Percentiles rank a stretch among this genome's conserved stretches.
Evolutionary conservation across 1,140 invertebrate genomes (phyloP).

Genomic region (silkworm (Bombyx mori)): DNA sequence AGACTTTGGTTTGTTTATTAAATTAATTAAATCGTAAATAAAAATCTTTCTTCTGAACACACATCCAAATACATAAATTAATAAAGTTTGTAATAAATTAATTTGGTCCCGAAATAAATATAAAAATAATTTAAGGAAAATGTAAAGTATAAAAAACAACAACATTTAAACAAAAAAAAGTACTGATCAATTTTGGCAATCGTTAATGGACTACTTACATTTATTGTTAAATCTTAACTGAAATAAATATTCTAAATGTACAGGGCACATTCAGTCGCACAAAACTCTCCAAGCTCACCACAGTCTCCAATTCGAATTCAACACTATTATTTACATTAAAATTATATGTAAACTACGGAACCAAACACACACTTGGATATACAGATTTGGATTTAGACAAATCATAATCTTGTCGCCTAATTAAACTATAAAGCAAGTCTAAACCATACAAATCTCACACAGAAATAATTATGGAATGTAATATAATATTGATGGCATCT

Average conservation of each 20-base stretch:
- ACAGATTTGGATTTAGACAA: conserved; percentile 44
- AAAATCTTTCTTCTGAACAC: conserved; percentile 57
- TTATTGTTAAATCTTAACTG: conserved; percentile 53
- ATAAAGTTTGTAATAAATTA: conserved; percentile 63
- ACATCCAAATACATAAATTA: conserved; percentile 64
- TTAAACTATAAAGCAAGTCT: conserved; percentile 36
- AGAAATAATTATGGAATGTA: conserved; percentile 61
- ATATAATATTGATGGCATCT: conserved; percentile 19
- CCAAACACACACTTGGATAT: conserved; percentile 45
- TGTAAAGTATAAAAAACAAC: conserved; percentile 52
- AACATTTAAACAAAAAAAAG: conserved; percentile 55
- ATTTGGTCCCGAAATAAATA: conserved; percentile 70
- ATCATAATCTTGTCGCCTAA: conserved; percentile 46
- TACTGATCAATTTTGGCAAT: conserved; percentile 68
- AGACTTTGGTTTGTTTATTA: conserved; percentile 70
- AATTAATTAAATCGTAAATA: conserved; percentile 50
- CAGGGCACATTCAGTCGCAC: conserved; percentile 38
- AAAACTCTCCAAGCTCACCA: conserved; percentile 28
- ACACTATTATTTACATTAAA: conserved; percentile 52
- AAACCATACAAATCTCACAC: conserved; percentile 33
- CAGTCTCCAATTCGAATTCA: conserved; percentile 28
- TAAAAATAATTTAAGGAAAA: conserved; percentile 59
- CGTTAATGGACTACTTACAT: conserved; percentile 61
- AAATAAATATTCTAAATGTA: conserved; percentile 61
- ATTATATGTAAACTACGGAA: conserved; percentile 34